Conservation (phyloP, 2,888 invertebrate species). For the Chelonus formosanus region DNA sequence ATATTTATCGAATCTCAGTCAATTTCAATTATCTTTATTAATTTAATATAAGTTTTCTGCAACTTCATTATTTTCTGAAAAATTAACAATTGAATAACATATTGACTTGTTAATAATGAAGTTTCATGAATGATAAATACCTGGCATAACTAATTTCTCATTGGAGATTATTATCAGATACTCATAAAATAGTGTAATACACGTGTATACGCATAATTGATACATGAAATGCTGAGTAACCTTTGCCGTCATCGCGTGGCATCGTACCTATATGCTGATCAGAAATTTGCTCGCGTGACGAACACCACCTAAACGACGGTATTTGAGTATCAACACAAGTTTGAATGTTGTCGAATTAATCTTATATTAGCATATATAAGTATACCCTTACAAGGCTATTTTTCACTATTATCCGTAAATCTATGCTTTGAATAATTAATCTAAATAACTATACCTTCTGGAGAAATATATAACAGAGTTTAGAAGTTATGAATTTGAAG, state of each 20-base stretch:
- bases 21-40: too few species aligned
- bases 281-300: constrained; percentile 26
- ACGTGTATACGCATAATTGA: not conserved
- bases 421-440: too few species aligned
- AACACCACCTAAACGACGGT: constrained; percentile 21
- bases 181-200: not conserved
- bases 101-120: not conserved
- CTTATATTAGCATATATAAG: constrained; percentile 44
- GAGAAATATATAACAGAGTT: too few species aligned
- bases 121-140: not conserved
- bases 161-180: constrained; percentile 1
- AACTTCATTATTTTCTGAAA: too few species aligned
- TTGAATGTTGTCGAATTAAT: constrained; percentile 46
- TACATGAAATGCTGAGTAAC: constrained; percentile 7
- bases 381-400: too few species aligned
- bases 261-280: not conserved
- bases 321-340: constrained; percentile 25
- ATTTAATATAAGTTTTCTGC: too few species aligned
- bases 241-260: constrained; percentile 19
- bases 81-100: too few species aligned
- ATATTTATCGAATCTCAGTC: too few species aligned
- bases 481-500: too few species aligned
- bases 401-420: too few species aligned
- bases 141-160: not conserved
- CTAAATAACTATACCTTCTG: too few species aligned